Base-by-base conservation (phyloP, 1,140 invertebrate genomes). In the Plutomurus gul region DNA sequence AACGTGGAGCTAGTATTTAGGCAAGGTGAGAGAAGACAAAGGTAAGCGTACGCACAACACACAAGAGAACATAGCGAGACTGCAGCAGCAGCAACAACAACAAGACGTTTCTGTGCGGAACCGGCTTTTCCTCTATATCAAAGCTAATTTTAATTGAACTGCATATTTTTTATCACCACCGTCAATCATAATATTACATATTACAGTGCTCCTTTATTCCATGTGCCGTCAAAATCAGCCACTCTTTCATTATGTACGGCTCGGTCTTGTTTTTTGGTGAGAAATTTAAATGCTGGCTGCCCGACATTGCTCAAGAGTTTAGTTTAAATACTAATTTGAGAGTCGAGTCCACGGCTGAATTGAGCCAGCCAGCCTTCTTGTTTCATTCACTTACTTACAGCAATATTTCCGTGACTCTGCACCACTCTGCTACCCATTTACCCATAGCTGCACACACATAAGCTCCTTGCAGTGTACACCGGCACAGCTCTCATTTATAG, bases 131-230 rank as follows among this genome's bases (percentile, higher is more conserved):
- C 25, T 65, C 27, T 27, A 33, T 65, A 65, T 72, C 70, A 72
- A 72, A 72, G 70, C 70, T 72, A 72, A 72, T 72, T 72, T 72
- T 72, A 72, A 72, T 72, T 72, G 70, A 72, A 43, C 70, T 72
- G 36, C 70, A 72, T 43, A 43, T 72, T 72, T 72, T 72, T 72
- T 43, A 72, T 72, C 39, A 65, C 70, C 39, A 72, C 70, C 39
- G 70, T 39, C 70, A 72, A 72, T 40, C 70, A 65, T 72, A 72
- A 27, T 72, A 43, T 39, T 43, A 39, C 56, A 27, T 72, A 43
- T 39, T 43, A 39, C 56, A 30, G 27, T 65, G 56, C 56, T 65
- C 56, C 56, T 65, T 65, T 65, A 65, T 33, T 65, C 56, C 56
- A 65, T 65, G 56, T 30, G 56, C 56, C 56, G 56, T 65, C 56